Conservation (phyloP, 2,888 invertebrate species). For the Caradrina kadenii region DNA sequence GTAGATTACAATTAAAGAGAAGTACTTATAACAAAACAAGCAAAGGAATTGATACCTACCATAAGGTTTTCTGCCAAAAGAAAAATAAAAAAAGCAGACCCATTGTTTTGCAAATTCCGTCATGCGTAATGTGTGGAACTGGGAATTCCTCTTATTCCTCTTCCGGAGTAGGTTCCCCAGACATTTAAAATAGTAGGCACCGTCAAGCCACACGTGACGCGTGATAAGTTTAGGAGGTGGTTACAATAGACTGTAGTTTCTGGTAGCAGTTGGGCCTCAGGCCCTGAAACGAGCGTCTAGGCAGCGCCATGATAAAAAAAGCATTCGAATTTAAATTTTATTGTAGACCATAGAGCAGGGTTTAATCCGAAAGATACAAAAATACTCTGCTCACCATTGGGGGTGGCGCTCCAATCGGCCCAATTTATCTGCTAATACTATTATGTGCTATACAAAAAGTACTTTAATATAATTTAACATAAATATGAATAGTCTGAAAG, state of each 20-base stretch:
- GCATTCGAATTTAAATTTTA: too few relatives aligned
- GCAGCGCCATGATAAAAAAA: too few relatives aligned
- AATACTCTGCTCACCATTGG: background rate
- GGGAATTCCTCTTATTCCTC: background rate
- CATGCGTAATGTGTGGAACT: background rate
- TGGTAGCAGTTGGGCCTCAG: background rate
- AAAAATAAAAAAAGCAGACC: too few relatives aligned
- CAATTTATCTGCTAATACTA: background rate
- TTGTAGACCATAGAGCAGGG: background rate
- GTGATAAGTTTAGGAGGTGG: background rate
- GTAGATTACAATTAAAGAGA: background rate
- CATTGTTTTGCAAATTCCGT: background rate
- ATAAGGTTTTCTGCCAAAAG: too few relatives aligned
- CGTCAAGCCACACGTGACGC: background rate
- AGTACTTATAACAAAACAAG: background rate
- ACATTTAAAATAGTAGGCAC: background rate
- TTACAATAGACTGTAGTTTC: background rate
- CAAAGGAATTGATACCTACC: too few relatives aligned
- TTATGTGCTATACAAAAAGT: background rate
- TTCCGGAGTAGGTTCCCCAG: background rate
- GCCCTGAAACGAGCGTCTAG: too few relatives aligned
- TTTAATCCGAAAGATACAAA: background rate
- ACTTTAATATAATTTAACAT: too few relatives aligned
- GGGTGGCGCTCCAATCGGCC: conserved; percentile 1
- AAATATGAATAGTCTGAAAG: too few relatives aligned